Conservation (phyloP, 2,797 vertebrate genomes). For the Monodelphis domestica region DNA sequence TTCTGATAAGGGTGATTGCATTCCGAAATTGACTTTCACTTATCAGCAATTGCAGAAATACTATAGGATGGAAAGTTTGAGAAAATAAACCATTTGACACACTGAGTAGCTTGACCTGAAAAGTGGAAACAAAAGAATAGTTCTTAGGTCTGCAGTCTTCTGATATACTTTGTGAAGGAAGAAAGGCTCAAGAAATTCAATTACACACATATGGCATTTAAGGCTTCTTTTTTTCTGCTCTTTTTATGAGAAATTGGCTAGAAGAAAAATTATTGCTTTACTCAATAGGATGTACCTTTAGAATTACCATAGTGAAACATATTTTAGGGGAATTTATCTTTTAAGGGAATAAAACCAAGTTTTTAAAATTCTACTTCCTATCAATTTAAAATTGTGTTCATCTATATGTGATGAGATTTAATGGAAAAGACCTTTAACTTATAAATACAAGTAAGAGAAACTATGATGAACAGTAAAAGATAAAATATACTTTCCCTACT, state of each 20-base stretch:
- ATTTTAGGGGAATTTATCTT: not conserved
- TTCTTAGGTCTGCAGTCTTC: not conserved
- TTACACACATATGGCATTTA: not conserved
- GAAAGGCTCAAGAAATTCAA: not conserved
- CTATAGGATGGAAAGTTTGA: not conserved
- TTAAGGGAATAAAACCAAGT: not conserved
- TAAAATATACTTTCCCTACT: not conserved
- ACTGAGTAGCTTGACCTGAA: not conserved
- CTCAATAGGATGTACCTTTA: not conserved
- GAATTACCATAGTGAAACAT: not conserved
- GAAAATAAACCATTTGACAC: not conserved
- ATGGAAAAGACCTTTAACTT: not conserved
- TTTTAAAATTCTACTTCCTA: not conserved
- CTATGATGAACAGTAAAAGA: not conserved
- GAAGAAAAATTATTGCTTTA: constrained; percentile 7
- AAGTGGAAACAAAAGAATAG: constrained; percentile 3
- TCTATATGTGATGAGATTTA: not conserved
- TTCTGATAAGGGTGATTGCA: constrained; percentile 31
- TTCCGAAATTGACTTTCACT: constrained; percentile 28
- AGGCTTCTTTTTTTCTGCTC: not conserved
- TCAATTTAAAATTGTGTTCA: constrained; percentile 10
- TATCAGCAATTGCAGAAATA: constrained; percentile 37
- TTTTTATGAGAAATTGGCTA: not conserved
- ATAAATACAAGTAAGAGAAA: not conserved
- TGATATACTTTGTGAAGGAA: not conserved